Percentiles rank a stretch among this genome's conserved stretches.
These are phyloP conservation scores for Lycaena phlaeas DNA, from an alignment of 2,888 invertebrate species.

Conservation along the genomic window DNA sequence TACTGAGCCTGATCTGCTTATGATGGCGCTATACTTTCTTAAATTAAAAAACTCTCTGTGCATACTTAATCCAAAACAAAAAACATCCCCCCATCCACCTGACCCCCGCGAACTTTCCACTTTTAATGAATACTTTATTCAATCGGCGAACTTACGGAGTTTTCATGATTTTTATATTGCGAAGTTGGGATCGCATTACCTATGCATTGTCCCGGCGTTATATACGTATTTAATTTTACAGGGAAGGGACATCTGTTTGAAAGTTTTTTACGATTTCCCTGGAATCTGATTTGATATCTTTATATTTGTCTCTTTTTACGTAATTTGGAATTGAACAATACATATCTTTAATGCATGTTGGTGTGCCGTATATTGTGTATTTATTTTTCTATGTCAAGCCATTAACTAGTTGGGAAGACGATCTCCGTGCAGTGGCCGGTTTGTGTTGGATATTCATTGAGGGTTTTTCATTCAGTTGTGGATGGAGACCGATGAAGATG, in stretches of 20 bases:
- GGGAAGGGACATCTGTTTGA: constrained; percentile 18
- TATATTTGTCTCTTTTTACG: too few species aligned
- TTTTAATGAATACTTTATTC: constrained; percentile 65
- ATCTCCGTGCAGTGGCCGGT: too few species aligned
- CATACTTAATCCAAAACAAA: constrained; percentile 23
- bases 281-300: too few species aligned
- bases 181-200: constrained; percentile 52
- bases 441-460: too few species aligned
- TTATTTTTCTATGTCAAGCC: too few species aligned
- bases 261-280: constrained; percentile 12
- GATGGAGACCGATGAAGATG: too few species aligned
- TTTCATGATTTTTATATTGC: constrained; percentile 67
- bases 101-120: constrained; percentile 34
- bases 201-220: constrained; percentile 54
- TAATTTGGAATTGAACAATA: too few species aligned
- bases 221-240: constrained; percentile 51
- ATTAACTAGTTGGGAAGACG: too few species aligned
- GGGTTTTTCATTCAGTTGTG: too few species aligned
- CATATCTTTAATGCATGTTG: too few species aligned
- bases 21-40: constrained; percentile 3
- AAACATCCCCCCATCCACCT: constrained; percentile 33
- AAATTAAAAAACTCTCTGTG: constrained; percentile 9
- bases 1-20: too few species aligned
- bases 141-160: constrained; percentile 42
- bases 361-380: too few species aligned